Evolutionary conservation across 2,888 invertebrate species (phyloP).

Genomic region (Frankliniella intonsa): DNA sequence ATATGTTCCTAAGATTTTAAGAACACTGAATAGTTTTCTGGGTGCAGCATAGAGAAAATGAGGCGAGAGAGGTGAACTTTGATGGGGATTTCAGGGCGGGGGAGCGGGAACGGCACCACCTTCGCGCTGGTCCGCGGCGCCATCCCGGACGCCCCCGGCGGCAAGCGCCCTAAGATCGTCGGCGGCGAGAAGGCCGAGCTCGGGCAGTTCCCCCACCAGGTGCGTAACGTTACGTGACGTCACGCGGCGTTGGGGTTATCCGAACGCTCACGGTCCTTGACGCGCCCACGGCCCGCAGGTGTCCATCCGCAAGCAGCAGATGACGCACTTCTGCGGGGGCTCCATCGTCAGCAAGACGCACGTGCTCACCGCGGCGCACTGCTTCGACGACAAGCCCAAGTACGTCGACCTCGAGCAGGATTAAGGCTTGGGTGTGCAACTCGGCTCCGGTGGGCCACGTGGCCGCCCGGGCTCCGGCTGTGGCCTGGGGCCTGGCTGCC

Average conservation of each 20-base stretch:
- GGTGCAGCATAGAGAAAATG: too few species aligned
- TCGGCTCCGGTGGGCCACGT: too few species aligned
- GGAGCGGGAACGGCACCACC: not conserved
- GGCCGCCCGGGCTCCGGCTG: too few species aligned
- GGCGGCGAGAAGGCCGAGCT: not conserved
- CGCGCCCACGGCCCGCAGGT: not conserved
- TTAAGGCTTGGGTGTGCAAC: too few species aligned
- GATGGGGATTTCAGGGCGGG: not conserved
- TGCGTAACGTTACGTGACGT: not conserved
- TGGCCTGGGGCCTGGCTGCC: too few species aligned
- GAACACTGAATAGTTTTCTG: too few species aligned
- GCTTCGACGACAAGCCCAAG: slow-evolving; percentile 13
- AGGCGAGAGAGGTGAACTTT: too few species aligned
- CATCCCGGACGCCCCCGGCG: not conserved
- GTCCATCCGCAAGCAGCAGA: not conserved
- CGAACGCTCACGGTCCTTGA: not conserved
- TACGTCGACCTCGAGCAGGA: not conserved
- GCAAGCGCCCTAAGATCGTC: not conserved
- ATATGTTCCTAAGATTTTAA: too few species aligned
- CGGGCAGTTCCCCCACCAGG: slow-evolving; percentile 8
- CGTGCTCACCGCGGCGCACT: slow-evolving; percentile 13
- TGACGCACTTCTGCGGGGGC: slow-evolving; percentile 6
- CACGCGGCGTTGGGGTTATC: not conserved
- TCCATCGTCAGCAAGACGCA: slow-evolving; percentile 4
- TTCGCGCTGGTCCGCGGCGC: not conserved